A percentile compares a stretch with the other conserved stretches of the same genome.
phyloP scores from a whole-genome alignment of 2,113 vertebrate genomes.

The Sebastes fasciatus region DNA sequence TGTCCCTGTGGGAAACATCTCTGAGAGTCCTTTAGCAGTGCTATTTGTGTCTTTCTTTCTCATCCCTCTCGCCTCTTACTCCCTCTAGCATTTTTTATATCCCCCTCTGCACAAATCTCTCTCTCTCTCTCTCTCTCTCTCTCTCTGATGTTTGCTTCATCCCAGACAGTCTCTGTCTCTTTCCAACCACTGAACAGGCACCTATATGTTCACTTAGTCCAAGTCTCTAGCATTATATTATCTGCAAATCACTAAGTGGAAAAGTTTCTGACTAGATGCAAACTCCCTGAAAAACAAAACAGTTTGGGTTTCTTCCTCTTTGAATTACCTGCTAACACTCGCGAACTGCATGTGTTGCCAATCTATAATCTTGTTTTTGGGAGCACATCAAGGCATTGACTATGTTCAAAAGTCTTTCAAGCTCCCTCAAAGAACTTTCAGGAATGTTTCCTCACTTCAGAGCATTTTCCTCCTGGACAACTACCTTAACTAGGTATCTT shows the following conservation, averaged over 20 bases:
- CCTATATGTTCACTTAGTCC: neutral
- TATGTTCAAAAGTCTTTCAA: constrained; percentile 15
- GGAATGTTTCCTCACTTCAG: constrained; percentile 11
- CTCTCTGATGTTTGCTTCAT: constrained; percentile 7
- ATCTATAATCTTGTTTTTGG: constrained; percentile 30
- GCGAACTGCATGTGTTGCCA: constrained; percentile 17
- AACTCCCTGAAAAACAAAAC: neutral
- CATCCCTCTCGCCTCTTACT: constrained; percentile 24
- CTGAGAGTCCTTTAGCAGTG: constrained; percentile 54
- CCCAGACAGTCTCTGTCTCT: neutral
- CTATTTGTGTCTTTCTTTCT: constrained; percentile 67
- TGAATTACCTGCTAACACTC: constrained; percentile 42
- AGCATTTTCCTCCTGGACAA: neutral
- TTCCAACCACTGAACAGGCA: neutral
- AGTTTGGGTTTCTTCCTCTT: neutral
- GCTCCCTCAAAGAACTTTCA: constrained; percentile 35
- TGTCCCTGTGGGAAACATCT: constrained; percentile 60
- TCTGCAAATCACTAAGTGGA: neutral
- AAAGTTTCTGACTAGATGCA: constrained; percentile 16
- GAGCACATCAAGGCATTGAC: constrained; percentile 27
- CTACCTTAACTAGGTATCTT: neutral
- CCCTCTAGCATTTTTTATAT: constrained; percentile 29
- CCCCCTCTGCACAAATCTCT: constrained; percentile 29
- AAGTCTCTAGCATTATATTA: neutral
- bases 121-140: neutral